Base-by-base conservation (phyloP, 2,797 vertebrate species). In the Pseudotriccus pelzelni region DNA sequence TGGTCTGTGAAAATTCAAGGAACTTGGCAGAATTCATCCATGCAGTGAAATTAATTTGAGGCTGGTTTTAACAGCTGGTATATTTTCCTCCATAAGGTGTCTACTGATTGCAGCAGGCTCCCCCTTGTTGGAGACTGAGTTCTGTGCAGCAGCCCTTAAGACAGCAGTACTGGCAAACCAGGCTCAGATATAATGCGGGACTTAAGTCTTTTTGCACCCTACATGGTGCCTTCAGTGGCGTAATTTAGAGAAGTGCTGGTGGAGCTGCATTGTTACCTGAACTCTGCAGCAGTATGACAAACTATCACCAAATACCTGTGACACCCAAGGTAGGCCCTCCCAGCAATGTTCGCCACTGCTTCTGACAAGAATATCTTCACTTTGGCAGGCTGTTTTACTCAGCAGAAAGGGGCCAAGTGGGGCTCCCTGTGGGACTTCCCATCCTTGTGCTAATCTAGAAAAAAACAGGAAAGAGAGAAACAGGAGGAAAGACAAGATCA, bases 221-320 rank as follows among this genome's bases (percentile, higher is more conserved):
- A 8, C 3, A 1, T 21, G 22, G 36, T 3, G 77, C 49, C 41
- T 67, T 74, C 23, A 12, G 2, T 11, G 30, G 19, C 0, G 1
- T 69, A 12, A 39, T 60, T 73, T 39, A 39, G 53, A 43, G 49
- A 69, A 58, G 34, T 30, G 10, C 37, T 90, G 66, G 23, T 39
- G 75, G 63, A 68, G 27, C 49, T 80, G 41, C 23, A 9, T 8
- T 4, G 0, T 49, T 49, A 46, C 41, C 64, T 70, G 68, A 34
- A 4, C 67, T 73, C 63, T 69, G 72, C 39, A 84, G 55, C 5
- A 37, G 14, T 2, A 12, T 22, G 43, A 32, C 49, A 64, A 17
- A 21, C 53, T 20, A 25, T 55, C 74, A 63, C 28, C 56, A 85
- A 66, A 14, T 52, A 52, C 20, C 41, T 53, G 22, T 36, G 56